These are phyloP conservation scores for Petrocephalus microphthalmus DNA, from an alignment of 2,113 vertebrate genomes.

Conservation along the genomic window DNA sequence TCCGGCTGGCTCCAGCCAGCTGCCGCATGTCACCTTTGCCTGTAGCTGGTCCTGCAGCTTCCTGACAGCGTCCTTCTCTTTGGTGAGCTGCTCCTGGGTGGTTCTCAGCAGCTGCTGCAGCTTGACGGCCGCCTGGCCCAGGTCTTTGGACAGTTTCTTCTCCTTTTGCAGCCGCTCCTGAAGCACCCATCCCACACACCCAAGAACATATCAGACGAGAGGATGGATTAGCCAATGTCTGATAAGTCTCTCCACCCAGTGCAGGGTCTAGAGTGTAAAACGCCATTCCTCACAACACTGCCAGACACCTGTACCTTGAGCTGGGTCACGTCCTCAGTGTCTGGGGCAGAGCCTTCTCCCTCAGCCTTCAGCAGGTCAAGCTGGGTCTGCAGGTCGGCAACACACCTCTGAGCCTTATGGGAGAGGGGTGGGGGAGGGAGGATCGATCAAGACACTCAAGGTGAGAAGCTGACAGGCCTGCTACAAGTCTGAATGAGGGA, in stretches of 20 bases:
- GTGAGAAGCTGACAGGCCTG: too few species aligned
- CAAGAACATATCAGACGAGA: conserved; percentile 8
- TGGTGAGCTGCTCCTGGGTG: conserved; percentile 78
- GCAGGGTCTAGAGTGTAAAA: background rate
- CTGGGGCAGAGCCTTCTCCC: conserved; percentile 46
- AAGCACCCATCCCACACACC: background rate
- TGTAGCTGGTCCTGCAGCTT: conserved; percentile 73
- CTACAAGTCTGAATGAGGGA: background rate
- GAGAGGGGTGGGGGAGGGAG: background rate
- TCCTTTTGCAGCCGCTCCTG: conserved; percentile 88
- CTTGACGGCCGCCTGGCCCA: conserved; percentile 79
- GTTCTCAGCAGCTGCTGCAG: conserved; percentile 83
- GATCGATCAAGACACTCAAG: background rate
- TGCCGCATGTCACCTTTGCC: conserved; percentile 52
- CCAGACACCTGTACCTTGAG: conserved; percentile 69
- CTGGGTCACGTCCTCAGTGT: conserved; percentile 58
- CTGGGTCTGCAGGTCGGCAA: conserved; percentile 70
- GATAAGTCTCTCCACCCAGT: background rate
- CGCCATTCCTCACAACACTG: background rate
- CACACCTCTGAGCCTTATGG: conserved; percentile 69
- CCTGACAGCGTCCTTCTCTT: conserved; percentile 73
- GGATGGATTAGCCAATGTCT: background rate
- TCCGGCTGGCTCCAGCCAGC: background rate
- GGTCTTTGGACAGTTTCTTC: conserved; percentile 80
- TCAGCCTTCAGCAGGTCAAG: conserved; percentile 68